Evolutionary conservation across 2,797 vertebrate genomes (phyloP), one percentile per base, ranked within the genome.

Genomic region (Lutjanus argentimaculatus): DNA sequence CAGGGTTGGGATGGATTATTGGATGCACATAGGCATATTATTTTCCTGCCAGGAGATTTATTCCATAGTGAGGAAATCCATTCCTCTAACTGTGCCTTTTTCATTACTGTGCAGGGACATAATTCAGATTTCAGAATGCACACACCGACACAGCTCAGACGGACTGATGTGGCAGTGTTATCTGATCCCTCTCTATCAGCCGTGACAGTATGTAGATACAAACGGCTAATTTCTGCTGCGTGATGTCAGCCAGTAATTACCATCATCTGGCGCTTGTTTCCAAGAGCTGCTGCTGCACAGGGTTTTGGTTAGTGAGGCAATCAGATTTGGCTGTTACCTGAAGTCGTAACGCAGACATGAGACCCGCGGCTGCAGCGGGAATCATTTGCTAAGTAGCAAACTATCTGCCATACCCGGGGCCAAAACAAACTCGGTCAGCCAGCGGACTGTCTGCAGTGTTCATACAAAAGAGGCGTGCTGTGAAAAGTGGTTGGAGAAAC

Each of bases 41-140:
- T 95, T 95, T 94, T 89, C 91, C 91, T 88, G 91, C 86, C 85
- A 79, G 84, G 89, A 93, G 92, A 94, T 95, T 95, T 94, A 94
- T 95, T 93, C 91, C 84, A 83, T 76, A 61, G 88, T 83, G 90
- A 88, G 90, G 89, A 93, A 93, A 94, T 91, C 90, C 87, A 93
- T 94, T 92, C 86, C 86, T 90, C 85, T 86, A 89, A 91, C 91
- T 75, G 82, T 89, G 83, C 85, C 76, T 89, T 87, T 92, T 92
- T 94, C 91, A 92, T 93, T 88, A 88, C 83, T 40, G 89, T 74
- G 85, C 80, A 40, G 80, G 67, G 77, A 88, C 84, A 78, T 94
- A 89, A 94, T 93, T 90, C 89, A 85, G 82, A 83, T 93, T 93
- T 92, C 67, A 77, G 82, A 79, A 88, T 67, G 72, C 84, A 75